Evolutionary conservation across 1,140 invertebrate genomes (phyloP).

Genomic region (Cheumatopsyche charites): DNA sequence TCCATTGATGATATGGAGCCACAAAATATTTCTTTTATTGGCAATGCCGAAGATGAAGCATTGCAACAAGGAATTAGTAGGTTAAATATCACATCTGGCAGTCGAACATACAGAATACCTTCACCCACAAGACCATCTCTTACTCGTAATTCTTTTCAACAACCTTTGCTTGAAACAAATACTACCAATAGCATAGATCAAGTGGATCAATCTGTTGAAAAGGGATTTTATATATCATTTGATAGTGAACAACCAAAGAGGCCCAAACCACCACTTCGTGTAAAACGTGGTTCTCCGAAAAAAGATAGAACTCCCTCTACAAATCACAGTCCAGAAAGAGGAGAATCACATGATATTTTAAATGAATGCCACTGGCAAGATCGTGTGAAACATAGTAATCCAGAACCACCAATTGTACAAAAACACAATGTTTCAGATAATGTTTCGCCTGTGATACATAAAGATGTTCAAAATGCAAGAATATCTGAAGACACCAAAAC

Average conservation of each 20-base stretch:
- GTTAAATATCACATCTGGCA: slow-evolving; percentile 84
- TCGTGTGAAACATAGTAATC: slow-evolving; percentile 56
- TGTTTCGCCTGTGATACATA: slow-evolving; percentile 37
- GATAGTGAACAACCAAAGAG: slow-evolving; percentile 86
- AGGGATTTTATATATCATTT: slow-evolving; percentile 95
- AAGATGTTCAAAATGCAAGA: slow-evolving; percentile 38
- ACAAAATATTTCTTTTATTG: slow-evolving; percentile 91
- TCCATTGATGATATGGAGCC: slow-evolving; percentile 85
- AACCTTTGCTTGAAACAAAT: slow-evolving; percentile 53
- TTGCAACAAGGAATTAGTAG: slow-evolving; percentile 69
- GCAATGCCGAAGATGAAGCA: slow-evolving; percentile 67
- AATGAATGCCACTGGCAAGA: slow-evolving; percentile 57
- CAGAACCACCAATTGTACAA: slow-evolving; percentile 50
- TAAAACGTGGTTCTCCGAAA: slow-evolving; percentile 77
- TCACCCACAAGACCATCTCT: slow-evolving; percentile 78
- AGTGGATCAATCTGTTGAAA: slow-evolving; percentile 70
- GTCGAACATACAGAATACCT: slow-evolving; percentile 84
- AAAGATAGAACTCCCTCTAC: slow-evolving; percentile 64
- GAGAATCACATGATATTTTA: slow-evolving; percentile 49
- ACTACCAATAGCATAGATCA: slow-evolving; percentile 51
- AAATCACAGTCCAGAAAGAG: slow-evolving; percentile 53
- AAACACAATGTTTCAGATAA: slow-evolving; percentile 38
- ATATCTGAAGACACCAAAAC: slow-evolving; percentile 53
- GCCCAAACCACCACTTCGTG: slow-evolving; percentile 83
- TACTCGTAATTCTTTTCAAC: slow-evolving; percentile 75